A percentile compares a stretch with the other conserved stretches of the same genome.
These are phyloP conservation scores for Mormyrus lacerda DNA, from an alignment of 2,113 vertebrate genomes.

Conservation along the genomic window DNA sequence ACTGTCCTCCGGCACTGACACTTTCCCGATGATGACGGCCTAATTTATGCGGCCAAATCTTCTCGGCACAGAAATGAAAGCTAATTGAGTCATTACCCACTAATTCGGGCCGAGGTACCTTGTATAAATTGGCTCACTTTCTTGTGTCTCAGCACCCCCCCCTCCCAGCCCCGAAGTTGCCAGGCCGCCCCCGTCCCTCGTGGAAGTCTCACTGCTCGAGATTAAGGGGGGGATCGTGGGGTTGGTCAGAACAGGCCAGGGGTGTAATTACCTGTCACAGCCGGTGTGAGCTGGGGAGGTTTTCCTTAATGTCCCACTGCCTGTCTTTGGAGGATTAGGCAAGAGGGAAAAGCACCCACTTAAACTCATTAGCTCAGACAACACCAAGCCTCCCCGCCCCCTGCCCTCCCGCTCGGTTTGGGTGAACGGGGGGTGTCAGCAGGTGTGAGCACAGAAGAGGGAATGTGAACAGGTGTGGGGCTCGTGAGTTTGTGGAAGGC, in stretches of 20 bases:
- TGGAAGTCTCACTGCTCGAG: background rate
- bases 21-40: conserved; percentile 58
- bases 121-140: conserved; percentile 99
- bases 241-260: background rate
- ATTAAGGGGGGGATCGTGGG: background rate
- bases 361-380: background rate
- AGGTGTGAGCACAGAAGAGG: background rate
- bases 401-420: background rate
- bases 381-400: background rate
- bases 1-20: conserved; percentile 99
- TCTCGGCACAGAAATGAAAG: conserved; percentile 99
- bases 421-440: background rate
- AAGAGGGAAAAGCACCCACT: background rate
- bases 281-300: background rate
- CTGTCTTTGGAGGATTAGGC: background rate
- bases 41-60: conserved; percentile 99
- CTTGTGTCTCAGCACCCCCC: conserved; percentile 77
- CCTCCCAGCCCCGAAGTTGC: conserved; percentile 39
- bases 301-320: background rate
- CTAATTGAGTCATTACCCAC: conserved; percentile 99
- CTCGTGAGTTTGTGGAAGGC: background rate
- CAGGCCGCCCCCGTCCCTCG: background rate
- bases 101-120: conserved; percentile 85
- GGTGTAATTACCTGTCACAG: conserved; percentile 15
- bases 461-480: background rate